Conservation (phyloP, 2,797 vertebrate species). For the Hirundo rustica region DNA sequence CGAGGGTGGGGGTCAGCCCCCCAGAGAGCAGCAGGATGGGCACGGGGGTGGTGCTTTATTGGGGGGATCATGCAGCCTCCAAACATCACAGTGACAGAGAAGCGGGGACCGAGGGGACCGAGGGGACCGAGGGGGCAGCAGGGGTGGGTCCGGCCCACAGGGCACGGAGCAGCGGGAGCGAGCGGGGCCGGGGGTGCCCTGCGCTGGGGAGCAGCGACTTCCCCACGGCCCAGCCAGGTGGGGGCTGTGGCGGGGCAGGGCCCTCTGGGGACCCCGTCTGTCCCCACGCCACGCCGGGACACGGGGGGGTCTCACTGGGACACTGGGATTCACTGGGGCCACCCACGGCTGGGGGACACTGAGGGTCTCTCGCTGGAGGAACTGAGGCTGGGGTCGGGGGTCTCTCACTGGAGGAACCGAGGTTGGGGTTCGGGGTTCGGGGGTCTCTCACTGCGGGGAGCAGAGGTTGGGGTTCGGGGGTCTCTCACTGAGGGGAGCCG, state of each 20-base stretch:
- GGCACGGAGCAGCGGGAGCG: rapidly evolving
- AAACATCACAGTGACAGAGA: constrained; percentile 2
- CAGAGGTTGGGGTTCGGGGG: background rate
- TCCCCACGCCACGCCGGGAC: rapidly evolving
- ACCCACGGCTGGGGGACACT: background rate
- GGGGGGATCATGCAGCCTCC: constrained; percentile 26
- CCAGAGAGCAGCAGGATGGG: background rate
- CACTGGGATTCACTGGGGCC: background rate
- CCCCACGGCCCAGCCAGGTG: background rate
- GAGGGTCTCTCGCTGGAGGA: background rate
- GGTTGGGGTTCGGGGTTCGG: background rate
- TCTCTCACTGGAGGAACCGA: background rate
- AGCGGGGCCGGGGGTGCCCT: background rate
- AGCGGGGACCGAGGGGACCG: background rate
- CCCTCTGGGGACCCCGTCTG: rapidly evolving
- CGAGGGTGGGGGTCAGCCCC: background rate
- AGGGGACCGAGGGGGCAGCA: background rate
- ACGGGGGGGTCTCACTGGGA: constrained; percentile 72
- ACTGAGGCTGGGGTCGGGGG: background rate
- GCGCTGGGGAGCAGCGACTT: background rate
- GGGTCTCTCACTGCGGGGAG: background rate
- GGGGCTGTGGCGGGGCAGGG: background rate
- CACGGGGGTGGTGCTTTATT: constrained; percentile 30
- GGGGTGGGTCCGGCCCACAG: rapidly evolving
- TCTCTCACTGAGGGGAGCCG: background rate